Evolutionary conservation across 2,797 vertebrate species (phyloP), one percentile per base, ranked within the genome.

Genomic region (Spatula clypeata): DNA sequence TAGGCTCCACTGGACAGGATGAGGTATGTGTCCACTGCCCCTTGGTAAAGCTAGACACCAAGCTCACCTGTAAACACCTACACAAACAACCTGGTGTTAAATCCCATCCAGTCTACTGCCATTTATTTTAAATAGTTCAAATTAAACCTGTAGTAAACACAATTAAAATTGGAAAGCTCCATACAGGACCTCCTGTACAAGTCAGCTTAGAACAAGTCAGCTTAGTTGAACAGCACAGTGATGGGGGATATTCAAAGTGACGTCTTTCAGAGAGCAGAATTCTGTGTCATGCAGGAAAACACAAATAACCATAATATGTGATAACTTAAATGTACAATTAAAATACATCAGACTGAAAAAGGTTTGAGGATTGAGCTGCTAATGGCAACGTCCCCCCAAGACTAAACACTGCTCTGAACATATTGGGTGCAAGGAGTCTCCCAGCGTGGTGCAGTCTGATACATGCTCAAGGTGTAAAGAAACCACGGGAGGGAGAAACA

Each of bases 21-120:
- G 14, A 54, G 47, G 34, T 8, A 1, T 0, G 0, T 36, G 24
- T 36, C 53, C 76, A 26, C 27, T 9, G 71, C 18, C 18, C 58
- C 32, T 14, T 44, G 23, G 31, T 24, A 51, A 66, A 73, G 60
- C 72, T 14, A 31, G 72, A 55, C 3, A 1, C 17, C 60, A 0
- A 36, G 29, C 38, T 58, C 24, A 55, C 45, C 67, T 61, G 34
- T 14, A 61, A 86, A 57, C 23, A 42, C 42, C 34, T 49, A 54
- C 31, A 38, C 17, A 49, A 67, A 54, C 38, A 47, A 21, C 9
- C 26, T 53, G 47, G 6, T 12, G 60, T 73, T 61, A 42, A 72
- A 47, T 51, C 23, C 51, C 36, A 53, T 8, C n/a, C 40, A 9
- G 1, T 29, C 36, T 47, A 47, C 84, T 67, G 14, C 17, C 29